Evolutionary conservation across 2,113 vertebrate species (phyloP).

Genomic region (Myanophis thanlyinensis): DNA sequence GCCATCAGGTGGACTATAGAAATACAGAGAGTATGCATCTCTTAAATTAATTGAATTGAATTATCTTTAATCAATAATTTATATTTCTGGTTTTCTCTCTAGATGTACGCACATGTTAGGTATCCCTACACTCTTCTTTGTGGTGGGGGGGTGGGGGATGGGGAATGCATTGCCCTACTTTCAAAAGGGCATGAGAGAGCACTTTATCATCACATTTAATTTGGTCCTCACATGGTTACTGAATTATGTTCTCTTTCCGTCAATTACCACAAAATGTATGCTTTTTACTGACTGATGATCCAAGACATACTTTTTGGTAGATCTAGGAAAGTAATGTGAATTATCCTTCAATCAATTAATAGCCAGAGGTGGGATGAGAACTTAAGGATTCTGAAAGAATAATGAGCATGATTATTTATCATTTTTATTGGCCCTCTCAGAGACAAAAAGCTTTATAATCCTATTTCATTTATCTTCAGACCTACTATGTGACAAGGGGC

Average conservation of each 20-base stretch:
- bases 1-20: not conserved
- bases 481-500: not conserved
- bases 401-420: slow-evolving; percentile 9
- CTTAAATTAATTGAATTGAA: not conserved
- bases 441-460: slow-evolving; percentile 9
- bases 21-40: not conserved
- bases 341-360: not conserved
- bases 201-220: not conserved
- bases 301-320: not conserved
- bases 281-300: not conserved
- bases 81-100: not conserved
- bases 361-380: not conserved
- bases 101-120: not conserved
- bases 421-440: slow-evolving; percentile 12
- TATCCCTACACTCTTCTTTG: not conserved
- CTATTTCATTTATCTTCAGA: slow-evolving; percentile 1
- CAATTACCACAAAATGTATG: not conserved
- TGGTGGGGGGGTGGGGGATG: too few relatives aligned
- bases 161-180: not conserved
- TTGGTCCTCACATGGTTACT: not conserved
- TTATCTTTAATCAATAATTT: not conserved
- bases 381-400: not conserved
- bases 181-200: not conserved
- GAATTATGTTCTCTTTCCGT: not conserved
- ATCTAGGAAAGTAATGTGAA: not conserved